Evolutionary conservation across 2,797 vertebrate species (phyloP), one percentile per base, ranked within the genome.

Genomic region (Epinephelus malabaricus): DNA sequence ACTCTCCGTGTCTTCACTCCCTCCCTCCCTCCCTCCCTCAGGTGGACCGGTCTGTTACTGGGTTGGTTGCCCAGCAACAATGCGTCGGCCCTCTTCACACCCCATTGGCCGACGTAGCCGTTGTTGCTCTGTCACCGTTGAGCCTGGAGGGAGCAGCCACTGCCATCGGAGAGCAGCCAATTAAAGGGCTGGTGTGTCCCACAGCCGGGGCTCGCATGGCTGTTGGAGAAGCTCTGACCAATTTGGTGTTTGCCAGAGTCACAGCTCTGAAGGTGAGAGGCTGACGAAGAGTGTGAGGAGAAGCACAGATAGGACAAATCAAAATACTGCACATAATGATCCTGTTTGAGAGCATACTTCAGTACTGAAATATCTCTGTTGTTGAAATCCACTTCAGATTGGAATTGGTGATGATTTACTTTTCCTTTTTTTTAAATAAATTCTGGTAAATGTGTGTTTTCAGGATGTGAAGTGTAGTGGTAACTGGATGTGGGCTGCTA

Each of bases 401-500:
- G 11, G 2, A 64, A 53, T 8, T 7, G 13, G 2, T 40, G 30
- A 13, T 5, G 19, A 60, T 51, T 27, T 5, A 17, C 17, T 47
- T 45, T 14, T 10, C 19, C 27, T 30, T 30, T 30, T 30, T 61
- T 45, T 34, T 23, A 38, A 34, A 11, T n/a, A 1, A 34, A 40
- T 10, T 3, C 9, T 43, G 40, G 9, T 43, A 12, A 43, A 43
- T 43, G 40, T 8, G 5, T 83, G 38, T 80, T 84, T 34, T 54
- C 71, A 98, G 98, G 97, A 98, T 18, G 97, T 99, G 47, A 99
- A 99, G 82, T 98, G 97, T 62, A 98, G 97, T 3, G 97, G 97
- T 12, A 99, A 99, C 94, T 98, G 97, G 97, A 98, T 98, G 97
- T 99, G 98, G 98, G 96, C 97, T 0, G 96, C 97, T 8, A 98